A percentile compares a stretch with the other conserved stretches of the same genome.
Evolutionary conservation across 2,888 invertebrate species (phyloP).

Genomic region (Rotaria sp.): DNA sequence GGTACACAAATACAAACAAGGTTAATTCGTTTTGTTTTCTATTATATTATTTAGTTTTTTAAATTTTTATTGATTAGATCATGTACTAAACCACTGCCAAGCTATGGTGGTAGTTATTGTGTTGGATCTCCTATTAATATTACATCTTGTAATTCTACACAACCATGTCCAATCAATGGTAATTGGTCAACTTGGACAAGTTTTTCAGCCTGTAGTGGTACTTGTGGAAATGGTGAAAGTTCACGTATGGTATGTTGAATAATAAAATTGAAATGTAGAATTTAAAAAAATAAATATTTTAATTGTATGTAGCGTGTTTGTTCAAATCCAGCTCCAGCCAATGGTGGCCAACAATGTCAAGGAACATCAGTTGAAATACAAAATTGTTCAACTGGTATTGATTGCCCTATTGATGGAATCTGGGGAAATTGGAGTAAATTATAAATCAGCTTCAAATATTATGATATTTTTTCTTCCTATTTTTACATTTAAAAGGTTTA

Average conservation of each 20-base stretch:
- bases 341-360: not conserved
- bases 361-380: not conserved
- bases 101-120: conserved; percentile 47
- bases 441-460: not conserved
- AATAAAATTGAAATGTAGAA: too few species aligned
- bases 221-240: conserved; percentile 6
- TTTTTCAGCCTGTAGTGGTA: not conserved
- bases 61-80: not conserved
- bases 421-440: conserved; percentile 12
- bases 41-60: not conserved
- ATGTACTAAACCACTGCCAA: conserved; percentile 49
- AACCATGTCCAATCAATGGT: conserved; percentile 6
- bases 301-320: not conserved
- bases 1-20: conserved; percentile 45
- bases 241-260: not conserved
- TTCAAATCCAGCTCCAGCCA: not conserved
- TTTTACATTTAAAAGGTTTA: not conserved
- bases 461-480: not conserved
- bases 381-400: not conserved
- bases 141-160: not conserved
- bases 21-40: not conserved
- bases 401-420: not conserved
- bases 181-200: conserved; percentile 17
- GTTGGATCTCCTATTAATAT: conserved; percentile 43
- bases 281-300: not conserved